These are phyloP conservation scores for Aegotheles bennettii DNA, from an alignment of 2,113 vertebrate species.

Conservation along the genomic window DNA sequence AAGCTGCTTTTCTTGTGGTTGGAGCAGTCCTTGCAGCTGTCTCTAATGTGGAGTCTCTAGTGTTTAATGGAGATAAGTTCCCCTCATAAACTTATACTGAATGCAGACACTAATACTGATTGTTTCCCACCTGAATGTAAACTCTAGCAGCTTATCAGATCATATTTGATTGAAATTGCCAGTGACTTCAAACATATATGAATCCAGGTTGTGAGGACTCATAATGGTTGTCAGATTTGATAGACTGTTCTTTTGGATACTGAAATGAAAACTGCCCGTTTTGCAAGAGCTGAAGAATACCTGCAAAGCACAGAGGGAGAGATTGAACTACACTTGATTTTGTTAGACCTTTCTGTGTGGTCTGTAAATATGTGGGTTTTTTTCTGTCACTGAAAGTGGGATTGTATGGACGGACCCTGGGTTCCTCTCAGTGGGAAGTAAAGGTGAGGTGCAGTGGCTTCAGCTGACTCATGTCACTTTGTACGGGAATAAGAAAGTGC, in stretches of 20 bases:
- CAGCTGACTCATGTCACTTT: not conserved
- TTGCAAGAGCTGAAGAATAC: not conserved
- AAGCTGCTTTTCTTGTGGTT: not conserved
- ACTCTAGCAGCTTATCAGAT: not conserved
- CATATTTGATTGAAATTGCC: not conserved
- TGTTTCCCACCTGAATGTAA: not conserved
- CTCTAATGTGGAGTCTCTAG: not conserved
- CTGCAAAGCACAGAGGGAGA: not conserved
- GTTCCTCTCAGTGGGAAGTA: not conserved
- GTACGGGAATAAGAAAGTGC: not conserved
- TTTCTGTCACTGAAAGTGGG: not conserved
- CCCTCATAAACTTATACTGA: not conserved
- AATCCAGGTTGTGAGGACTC: not conserved
- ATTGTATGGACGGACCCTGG: not conserved
- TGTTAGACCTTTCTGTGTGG: not conserved
- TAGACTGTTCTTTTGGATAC: not conserved
- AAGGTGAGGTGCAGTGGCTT: not conserved
- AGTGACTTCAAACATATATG: not conserved
- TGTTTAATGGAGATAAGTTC: not conserved
- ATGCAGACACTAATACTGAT: not conserved
- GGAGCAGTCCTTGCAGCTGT: not conserved
- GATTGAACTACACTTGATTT: not conserved
- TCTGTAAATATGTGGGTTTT: not conserved
- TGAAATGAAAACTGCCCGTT: not conserved
- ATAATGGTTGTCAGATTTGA: not conserved